Evolutionary conservation across 2,113 vertebrate genomes (phyloP).

Genomic region (Ursus arctos): DNA sequence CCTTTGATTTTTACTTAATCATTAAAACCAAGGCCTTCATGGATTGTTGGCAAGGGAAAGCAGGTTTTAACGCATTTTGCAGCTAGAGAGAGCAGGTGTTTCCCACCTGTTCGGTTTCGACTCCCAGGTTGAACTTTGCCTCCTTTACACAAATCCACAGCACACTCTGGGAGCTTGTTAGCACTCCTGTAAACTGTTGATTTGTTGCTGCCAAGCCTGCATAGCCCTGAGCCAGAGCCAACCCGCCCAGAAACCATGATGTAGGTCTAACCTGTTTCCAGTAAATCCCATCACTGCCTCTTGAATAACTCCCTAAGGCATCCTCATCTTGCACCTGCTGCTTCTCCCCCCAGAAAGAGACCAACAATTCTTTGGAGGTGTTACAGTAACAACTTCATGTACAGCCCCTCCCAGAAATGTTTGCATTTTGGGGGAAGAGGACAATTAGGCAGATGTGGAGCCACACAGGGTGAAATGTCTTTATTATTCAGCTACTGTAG

Average conservation of each 20-base stretch:
- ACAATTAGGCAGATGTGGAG: neutral
- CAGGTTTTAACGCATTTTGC: neutral
- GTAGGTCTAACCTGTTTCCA: neutral
- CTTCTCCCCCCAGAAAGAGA: neutral
- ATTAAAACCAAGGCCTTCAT: neutral
- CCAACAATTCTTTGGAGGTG: neutral
- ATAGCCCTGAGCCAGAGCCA: neutral
- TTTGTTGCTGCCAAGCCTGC: neutral
- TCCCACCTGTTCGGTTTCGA: neutral
- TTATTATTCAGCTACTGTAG: neutral
- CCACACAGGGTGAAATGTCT: neutral
- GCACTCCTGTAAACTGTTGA: neutral
- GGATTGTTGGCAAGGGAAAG: neutral
- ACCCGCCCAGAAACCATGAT: neutral
- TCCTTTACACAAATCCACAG: neutral
- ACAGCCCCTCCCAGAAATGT: neutral
- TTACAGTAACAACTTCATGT: neutral
- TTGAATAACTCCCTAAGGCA: neutral
- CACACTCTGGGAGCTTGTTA: neutral
- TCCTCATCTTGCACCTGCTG: neutral
- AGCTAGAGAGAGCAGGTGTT: conserved; percentile 10
- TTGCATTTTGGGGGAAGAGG: neutral
- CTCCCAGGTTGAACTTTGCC: conserved; percentile 43
- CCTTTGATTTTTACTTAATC: neutral
- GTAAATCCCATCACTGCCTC: neutral